A percentile compares a stretch with the other conserved stretches of the same genome.
Conservation (phyloP, 2,113 vertebrate genomes). For the Cebidichthys violaceus region DNA sequence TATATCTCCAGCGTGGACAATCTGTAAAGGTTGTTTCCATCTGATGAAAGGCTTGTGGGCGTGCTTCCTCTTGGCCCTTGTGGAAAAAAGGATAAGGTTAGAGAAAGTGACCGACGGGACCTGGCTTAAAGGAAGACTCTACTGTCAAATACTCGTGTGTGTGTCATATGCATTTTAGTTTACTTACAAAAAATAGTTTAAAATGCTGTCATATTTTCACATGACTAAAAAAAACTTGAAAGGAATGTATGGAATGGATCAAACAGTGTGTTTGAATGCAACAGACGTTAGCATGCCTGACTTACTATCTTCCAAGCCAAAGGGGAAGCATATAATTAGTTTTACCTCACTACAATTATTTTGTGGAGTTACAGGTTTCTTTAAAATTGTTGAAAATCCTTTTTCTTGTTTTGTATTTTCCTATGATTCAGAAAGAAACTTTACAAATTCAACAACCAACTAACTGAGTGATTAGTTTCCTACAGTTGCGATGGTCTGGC, state of each 20-base stretch:
- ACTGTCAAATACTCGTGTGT: neutral
- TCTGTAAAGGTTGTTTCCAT: conserved; percentile 76
- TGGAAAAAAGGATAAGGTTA: conserved; percentile 9
- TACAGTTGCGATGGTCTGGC: neutral
- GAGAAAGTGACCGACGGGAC: conserved; percentile 13
- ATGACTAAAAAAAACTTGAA: neutral
- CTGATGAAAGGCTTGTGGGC: conserved; percentile 58
- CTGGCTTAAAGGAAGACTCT: neutral
- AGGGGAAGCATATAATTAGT: neutral
- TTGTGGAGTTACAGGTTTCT: neutral
- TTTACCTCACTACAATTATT: too few species aligned
- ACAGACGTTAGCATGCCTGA: neutral
- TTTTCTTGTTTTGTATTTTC: neutral
- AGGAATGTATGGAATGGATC: neutral
- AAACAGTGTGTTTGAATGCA: neutral
- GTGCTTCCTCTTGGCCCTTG: conserved; percentile 52
- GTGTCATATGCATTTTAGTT: neutral
- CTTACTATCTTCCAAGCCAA: neutral
- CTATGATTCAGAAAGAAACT: neutral
- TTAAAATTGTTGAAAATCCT: neutral
- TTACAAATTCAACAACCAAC: neutral
- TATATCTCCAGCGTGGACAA: conserved; percentile 68
- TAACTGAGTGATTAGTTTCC: neutral
- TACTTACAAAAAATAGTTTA: neutral
- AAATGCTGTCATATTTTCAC: too few species aligned